Percentiles rank a stretch among this genome's conserved stretches.
phyloP scores from a whole-genome alignment of 2,113 vertebrate genomes.

The Tiliqua scincoides region DNA sequence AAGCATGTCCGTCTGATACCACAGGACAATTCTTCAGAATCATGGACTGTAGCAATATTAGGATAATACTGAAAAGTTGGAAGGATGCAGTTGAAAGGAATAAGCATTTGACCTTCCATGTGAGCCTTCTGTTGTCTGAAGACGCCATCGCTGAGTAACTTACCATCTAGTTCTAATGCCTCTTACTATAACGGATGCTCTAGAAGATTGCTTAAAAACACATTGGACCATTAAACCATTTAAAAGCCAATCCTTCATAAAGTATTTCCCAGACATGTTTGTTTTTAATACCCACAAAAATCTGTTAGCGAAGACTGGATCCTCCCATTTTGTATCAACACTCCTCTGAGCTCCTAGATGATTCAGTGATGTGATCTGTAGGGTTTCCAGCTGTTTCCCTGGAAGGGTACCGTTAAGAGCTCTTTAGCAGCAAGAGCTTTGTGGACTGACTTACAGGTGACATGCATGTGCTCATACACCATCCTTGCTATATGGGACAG shows the following conservation, averaged over 20 bases:
- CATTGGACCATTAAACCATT: slow-evolving; percentile 62
- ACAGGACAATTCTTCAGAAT: slow-evolving; percentile 56
- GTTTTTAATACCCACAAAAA: slow-evolving; percentile 59
- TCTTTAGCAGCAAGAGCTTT: slow-evolving; percentile 9
- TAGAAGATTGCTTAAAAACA: slow-evolving; percentile 66
- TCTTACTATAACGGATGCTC: slow-evolving; percentile 67
- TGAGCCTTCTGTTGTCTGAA: slow-evolving; percentile 69
- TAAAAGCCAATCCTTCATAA: slow-evolving; percentile 53
- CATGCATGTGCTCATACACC: background rate
- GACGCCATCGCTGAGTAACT: slow-evolving; percentile 63
- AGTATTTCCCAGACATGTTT: slow-evolving; percentile 68
- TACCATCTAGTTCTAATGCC: slow-evolving; percentile 62
- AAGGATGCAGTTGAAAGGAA: slow-evolving; percentile 62
- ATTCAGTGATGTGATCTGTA: slow-evolving; percentile 54
- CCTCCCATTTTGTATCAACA: slow-evolving; percentile 62
- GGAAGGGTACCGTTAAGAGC: slow-evolving; percentile 12
- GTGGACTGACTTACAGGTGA: background rate
- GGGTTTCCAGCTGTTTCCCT: slow-evolving; percentile 3
- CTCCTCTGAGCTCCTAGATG: slow-evolving; percentile 57
- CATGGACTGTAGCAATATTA: slow-evolving; percentile 77
- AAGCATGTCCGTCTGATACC: slow-evolving; percentile 87
- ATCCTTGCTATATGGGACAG: background rate
- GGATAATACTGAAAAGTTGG: slow-evolving; percentile 66
- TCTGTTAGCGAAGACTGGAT: slow-evolving; percentile 67
- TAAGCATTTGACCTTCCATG: slow-evolving; percentile 64